These are phyloP conservation scores for Dendrocincla tyrannina DNA, from an alignment of 2,797 vertebrate species.

Conservation along the genomic window DNA sequence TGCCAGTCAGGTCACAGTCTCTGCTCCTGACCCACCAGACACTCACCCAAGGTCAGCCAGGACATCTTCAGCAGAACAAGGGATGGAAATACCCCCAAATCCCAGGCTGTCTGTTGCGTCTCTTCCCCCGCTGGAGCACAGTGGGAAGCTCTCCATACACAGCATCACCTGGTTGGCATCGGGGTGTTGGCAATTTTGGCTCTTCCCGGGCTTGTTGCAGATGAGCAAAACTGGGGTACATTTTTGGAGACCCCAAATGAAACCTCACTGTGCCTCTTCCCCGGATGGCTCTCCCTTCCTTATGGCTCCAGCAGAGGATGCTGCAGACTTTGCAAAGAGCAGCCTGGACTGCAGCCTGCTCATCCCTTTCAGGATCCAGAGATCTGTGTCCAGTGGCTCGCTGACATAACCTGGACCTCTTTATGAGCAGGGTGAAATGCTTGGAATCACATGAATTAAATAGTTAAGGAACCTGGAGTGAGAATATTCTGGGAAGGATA, in stretches of 20 bases:
- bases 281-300: background rate
- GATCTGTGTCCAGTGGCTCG: rapidly evolving
- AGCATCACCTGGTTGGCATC: rapidly evolving
- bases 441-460: background rate
- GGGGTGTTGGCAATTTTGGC: rapidly evolving
- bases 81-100: background rate
- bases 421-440: rapidly evolving
- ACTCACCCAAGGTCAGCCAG: background rate
- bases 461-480: background rate
- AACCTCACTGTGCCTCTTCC: background rate
- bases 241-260: background rate
- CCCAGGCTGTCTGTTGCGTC: background rate
- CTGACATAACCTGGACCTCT: background rate
- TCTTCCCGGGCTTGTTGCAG: rapidly evolving
- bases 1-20: background rate
- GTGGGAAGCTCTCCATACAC: rapidly evolving
- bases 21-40: background rate
- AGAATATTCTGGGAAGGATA: background rate
- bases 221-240: rapidly evolving
- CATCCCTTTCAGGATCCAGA: background rate
- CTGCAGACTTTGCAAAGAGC: conserved; percentile 37
- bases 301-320: conserved; percentile 35
- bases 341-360: background rate
- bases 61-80: background rate
- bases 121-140: background rate